Conservation (phyloP, 2,113 vertebrate genomes). For the Xenopus borealis region DNA sequence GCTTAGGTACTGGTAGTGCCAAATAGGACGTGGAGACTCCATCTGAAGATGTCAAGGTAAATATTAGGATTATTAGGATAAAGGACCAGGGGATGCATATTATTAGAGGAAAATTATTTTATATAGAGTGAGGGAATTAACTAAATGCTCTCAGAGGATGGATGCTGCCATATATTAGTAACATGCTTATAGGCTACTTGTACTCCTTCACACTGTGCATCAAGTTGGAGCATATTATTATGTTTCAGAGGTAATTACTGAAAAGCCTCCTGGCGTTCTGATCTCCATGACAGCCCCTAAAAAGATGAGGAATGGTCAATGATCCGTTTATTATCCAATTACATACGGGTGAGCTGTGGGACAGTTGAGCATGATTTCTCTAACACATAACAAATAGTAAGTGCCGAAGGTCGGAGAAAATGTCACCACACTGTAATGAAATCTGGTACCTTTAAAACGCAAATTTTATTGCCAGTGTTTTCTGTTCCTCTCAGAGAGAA, state of each 20-base stretch:
- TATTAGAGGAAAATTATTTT: no score
- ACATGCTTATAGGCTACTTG: background rate
- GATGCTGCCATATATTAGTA: no score
- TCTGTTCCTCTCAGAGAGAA: background rate
- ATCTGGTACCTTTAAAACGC: background rate
- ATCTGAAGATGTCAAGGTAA: slow-evolving; percentile 55
- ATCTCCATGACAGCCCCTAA: slow-evolving; percentile 7
- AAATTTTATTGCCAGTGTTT: background rate
- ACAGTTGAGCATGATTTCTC: background rate
- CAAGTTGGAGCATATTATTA: background rate
- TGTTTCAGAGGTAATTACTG: slow-evolving; percentile 19
- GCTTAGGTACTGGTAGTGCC: slow-evolving; percentile 85
- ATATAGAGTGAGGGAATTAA: no score
- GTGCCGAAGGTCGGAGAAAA: background rate
- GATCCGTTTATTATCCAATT: slow-evolving; percentile 28
- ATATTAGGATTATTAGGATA: no score
- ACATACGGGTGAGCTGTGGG: slow-evolving; percentile 26
- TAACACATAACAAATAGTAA: background rate
- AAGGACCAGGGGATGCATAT: no score
- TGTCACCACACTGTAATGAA: slow-evolving; percentile 14
- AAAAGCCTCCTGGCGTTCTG: slow-evolving; percentile 11
- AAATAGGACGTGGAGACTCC: slow-evolving; percentile 67
- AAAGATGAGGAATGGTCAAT: slow-evolving; percentile 8
- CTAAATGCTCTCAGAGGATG: background rate
- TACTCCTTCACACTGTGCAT: background rate